Evolutionary conservation across 2,797 vertebrate genomes (phyloP), one percentile per base, ranked within the genome.

Genomic region (Falco biarmicus): DNA sequence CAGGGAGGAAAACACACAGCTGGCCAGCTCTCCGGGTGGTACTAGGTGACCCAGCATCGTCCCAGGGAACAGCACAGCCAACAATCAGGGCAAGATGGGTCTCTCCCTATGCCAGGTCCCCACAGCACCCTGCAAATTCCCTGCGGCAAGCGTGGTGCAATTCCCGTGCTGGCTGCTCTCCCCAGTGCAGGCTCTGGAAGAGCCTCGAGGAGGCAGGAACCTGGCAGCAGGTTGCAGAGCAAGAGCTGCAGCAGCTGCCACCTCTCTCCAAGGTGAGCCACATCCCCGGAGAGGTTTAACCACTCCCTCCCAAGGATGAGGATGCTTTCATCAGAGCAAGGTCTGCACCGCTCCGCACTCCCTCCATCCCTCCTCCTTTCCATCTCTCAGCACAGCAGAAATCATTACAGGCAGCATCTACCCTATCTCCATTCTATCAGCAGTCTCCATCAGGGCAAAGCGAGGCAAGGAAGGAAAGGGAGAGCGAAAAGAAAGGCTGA

Each of bases 231-330:
- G 69, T 2, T 89, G 64, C 54, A 5, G 34, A 94, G 69, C 86
- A 29, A 71, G 64, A 63, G 56, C 57, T 70, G 87, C 79, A 90
- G 91, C 90, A 61, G 76, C 69, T 85, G 66, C 77, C 69, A 61
- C 68, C 43, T 37, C 20, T 64, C 64, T 80, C 57, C 84, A 53
- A 78, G 64, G 57, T 11, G 31, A 94, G 56, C 24, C 13, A 6
- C 4, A 1, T 39, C 82, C 78, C 37, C 54, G 26, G 39, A 74
- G 79, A 86, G 82, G 65, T 51, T 87, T 88, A 90, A 20, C 69
- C 77, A 51, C 88, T 93, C 90, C 71, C 26, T 34, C 81, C 82
- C 91, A 75, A 87, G 88, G 95, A 90, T 41, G 4, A 87, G 88
- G 95, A 90, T 41, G 4, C 90, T 73, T 53, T 64, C 75, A 57